phyloP scores from a whole-genome alignment of 1,140 invertebrate genomes.

The Drosophila eugracilis region DNA sequence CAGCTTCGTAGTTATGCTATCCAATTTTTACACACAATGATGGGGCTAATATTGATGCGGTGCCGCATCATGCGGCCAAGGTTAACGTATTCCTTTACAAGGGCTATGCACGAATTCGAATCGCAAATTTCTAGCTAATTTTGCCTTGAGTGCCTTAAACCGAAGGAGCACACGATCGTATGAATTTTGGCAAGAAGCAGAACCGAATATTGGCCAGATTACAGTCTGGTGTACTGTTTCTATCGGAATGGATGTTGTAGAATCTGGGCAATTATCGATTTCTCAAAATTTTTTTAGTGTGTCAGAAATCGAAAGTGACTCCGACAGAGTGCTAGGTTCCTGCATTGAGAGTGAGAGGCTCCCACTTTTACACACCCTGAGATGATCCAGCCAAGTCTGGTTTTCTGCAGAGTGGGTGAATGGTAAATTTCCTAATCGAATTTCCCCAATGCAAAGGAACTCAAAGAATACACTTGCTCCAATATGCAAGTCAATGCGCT shows the following conservation, averaged over 20 bases:
- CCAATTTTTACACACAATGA: conserved; percentile 1
- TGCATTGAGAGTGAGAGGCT: neutral
- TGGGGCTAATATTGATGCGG: neutral
- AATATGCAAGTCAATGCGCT: too few relatives aligned
- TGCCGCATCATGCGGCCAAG: neutral
- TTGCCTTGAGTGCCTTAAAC: neutral
- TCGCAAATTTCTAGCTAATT: neutral
- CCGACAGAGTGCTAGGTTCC: neutral
- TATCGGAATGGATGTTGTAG: too few relatives aligned
- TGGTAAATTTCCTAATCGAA: neutral
- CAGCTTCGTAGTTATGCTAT: neutral
- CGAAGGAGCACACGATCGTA: neutral
- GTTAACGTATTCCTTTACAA: neutral
- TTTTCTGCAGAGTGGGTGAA: too few relatives aligned
- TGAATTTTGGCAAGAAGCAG: too few relatives aligned
- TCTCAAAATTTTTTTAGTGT: conserved; percentile 3
- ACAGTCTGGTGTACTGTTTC: too few relatives aligned
- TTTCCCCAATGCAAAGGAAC: neutral
- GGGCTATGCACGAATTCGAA: neutral
- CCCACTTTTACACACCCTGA: too few relatives aligned
- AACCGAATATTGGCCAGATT: too few relatives aligned
- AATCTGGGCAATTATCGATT: conserved; percentile 4
- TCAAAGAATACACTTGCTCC: neutral
- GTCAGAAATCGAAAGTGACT: too few relatives aligned
- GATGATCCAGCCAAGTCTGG: too few relatives aligned